Evolutionary conservation across 2,888 invertebrate genomes (phyloP), one percentile per base, ranked within the genome.

Genomic region (Ormyrus labotus): DNA sequence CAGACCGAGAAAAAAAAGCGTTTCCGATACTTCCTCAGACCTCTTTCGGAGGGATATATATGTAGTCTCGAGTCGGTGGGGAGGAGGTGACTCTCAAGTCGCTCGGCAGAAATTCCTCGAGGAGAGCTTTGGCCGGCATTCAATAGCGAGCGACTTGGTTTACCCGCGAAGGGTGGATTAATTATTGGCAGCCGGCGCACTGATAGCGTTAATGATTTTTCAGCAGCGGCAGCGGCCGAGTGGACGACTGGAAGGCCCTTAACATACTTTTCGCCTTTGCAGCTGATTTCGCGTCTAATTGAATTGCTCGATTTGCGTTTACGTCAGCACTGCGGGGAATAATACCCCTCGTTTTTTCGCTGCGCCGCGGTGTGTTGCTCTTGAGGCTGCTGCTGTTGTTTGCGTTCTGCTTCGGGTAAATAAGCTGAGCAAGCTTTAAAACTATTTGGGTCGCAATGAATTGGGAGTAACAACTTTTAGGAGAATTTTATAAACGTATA

Each of bases 181-280:
- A 85, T 85, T 84, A 84, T 84, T 81, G 84, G 82, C 80, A 83
- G 81, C 80, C 79, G 81, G 82, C 76, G 67, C 78, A 63, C 79
- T 80, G 83, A 83, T 81, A 81, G 53, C 51, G 65, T 19, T 74
- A 74, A 81, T 61, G 78, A 81, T 78, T 70, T 70, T 81, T 78
- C 65, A 34, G 34, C 34, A 34, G 34, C 34, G 34, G 34, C 34
- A 34, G 34, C 34, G 3, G 34, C 34, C 34, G 60, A 7, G 48
- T 9, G 50, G 6, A 4, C 60, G 9, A 48, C n/a, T 10, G 45
- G 53, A 70, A 70, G 55, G 64, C 78, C 70, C 81, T 81, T 74
- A 81, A 81, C 74, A 81, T 65, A 73, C 61, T 80, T 81, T 77
- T 70, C 51, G 72, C 51, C 65, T 8, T 50, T 64, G 72, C 80